Conservation (phyloP, 2,888 invertebrate genomes). For the Prionchulus punctatus region DNA sequence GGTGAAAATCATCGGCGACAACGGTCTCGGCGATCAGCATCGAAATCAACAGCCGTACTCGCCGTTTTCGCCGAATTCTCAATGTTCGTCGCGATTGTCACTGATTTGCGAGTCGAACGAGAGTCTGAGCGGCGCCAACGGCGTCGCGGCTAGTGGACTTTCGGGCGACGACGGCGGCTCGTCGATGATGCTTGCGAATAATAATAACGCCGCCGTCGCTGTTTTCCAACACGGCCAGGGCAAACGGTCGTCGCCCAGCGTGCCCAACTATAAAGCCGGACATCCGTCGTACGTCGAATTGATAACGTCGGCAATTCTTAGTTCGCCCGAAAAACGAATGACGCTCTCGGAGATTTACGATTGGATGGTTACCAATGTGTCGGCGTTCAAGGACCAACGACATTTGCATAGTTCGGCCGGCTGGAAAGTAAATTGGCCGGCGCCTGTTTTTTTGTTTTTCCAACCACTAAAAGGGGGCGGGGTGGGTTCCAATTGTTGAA, state of each 20-base stretch:
- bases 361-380: not conserved
- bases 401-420: slow-evolving; percentile 5
- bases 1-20: not conserved
- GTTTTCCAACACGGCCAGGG: not conserved
- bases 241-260: not conserved
- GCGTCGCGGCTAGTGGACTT: too few species aligned
- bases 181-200: not conserved
- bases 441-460: not conserved
- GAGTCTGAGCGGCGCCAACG: not conserved
- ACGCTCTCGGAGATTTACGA: slow-evolving; percentile 4
- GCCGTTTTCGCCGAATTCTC: too few species aligned
- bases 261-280: not conserved
- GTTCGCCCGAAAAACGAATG: slow-evolving; percentile 1
- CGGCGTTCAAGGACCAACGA: not conserved
- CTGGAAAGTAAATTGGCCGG: not conserved
- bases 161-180: not conserved
- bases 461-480: too few species aligned
- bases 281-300: slow-evolving; percentile 4
- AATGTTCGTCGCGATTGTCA: not conserved
- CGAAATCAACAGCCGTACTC: too few species aligned
- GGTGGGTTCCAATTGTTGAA: too few species aligned
- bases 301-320: not conserved
- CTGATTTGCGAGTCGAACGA: not conserved
- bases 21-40: not conserved
- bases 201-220: not conserved